A percentile compares a stretch with the other conserved stretches of the same genome.
phyloP scores from a whole-genome alignment of 1,140 invertebrate genomes.

The Cecropterus lyciades region DNA sequence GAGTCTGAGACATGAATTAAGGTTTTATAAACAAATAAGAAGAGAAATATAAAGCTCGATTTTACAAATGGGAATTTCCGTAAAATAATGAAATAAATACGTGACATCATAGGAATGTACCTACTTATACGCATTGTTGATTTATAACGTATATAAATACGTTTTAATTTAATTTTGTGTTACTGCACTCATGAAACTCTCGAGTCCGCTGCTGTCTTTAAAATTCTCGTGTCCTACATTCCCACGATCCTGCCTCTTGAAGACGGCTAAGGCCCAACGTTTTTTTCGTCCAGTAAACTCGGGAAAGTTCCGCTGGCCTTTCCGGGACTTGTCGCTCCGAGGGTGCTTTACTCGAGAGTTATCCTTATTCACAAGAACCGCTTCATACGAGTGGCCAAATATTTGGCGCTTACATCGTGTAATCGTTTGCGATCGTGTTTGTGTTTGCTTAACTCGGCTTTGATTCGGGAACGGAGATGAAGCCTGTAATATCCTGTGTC shows the following conservation, averaged over 20 bases:
- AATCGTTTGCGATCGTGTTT: constrained; percentile 6
- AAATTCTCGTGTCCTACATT: constrained; percentile 2
- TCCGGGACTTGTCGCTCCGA: constrained; percentile 6
- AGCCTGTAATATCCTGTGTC: not conserved
- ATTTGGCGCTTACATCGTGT: constrained; percentile 5
- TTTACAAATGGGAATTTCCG: too few species aligned
- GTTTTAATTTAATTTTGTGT: not conserved
- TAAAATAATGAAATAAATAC: too few species aligned
- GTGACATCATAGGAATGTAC: too few species aligned
- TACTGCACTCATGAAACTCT: not conserved
- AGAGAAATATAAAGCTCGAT: too few species aligned
- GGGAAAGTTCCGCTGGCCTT: constrained; percentile 2
- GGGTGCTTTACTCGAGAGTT: not conserved
- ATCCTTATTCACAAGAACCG: constrained; percentile 8
- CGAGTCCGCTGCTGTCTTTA: not conserved
- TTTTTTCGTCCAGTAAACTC: constrained; percentile 4
- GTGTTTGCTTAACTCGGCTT: constrained; percentile 7
- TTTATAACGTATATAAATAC: too few species aligned
- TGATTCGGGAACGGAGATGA: constrained; percentile 6
- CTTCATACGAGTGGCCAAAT: constrained; percentile 6
- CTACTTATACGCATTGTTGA: too few species aligned
- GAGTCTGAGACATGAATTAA: too few species aligned
- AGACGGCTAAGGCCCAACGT: not conserved
- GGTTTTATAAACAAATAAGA: too few species aligned
- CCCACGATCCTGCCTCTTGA: constrained; percentile 1